Evolutionary conservation across 37 sponge, comb jelly and placozoan species (phyloP), one percentile per base, ranked within the genome.

Genomic region (Theonella swinhoei): DNA sequence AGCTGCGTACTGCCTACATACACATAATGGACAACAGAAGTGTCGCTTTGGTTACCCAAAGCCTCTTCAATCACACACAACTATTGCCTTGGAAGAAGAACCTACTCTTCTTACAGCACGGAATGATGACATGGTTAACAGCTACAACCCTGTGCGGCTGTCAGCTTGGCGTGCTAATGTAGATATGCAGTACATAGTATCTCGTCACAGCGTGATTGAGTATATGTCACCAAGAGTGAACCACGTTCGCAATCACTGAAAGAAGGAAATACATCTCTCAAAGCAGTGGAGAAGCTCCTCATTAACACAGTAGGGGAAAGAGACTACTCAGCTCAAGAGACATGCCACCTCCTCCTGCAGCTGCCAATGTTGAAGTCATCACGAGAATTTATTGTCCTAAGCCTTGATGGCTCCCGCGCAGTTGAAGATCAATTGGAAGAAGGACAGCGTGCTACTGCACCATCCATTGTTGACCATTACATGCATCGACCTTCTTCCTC

Each of bases 291-390:
- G 2, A 23, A 20, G 19, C 47, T 61, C 19, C 40, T 86, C 59
- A 2, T 78, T 0, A 0, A 33, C 0, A 2, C 72, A 25, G 73
- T 85, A 42, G 87, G 79, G 3, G 87, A 79, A 40, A 38, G 79
- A 11, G 87, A 85, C 64, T 85, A 70, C 77, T 47, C 59, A 39
- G 79, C 87, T n/a, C 87, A 85, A 69, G 87, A 85, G 40, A 77
- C 79, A 2, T 2, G 36, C 33, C 87, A 79, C 69, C n/a, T 79
- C 42, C 65, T 85, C 2, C 76, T 68, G 3, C 26, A 73, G 28
- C 64, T 76, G 3, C 77, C 70, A 4, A 5, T 84, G n/a, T 42
- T 73, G 1, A 84, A n/a, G n/a, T n/a, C n/a, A n/a, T n/a, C n/a
- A n/a, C n/a, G n/a, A n/a, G n/a, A n/a, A n/a, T n/a, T n/a, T n/a